Conservation (phyloP, 2,888 invertebrate genomes). For the Amphipyra berbera region DNA sequence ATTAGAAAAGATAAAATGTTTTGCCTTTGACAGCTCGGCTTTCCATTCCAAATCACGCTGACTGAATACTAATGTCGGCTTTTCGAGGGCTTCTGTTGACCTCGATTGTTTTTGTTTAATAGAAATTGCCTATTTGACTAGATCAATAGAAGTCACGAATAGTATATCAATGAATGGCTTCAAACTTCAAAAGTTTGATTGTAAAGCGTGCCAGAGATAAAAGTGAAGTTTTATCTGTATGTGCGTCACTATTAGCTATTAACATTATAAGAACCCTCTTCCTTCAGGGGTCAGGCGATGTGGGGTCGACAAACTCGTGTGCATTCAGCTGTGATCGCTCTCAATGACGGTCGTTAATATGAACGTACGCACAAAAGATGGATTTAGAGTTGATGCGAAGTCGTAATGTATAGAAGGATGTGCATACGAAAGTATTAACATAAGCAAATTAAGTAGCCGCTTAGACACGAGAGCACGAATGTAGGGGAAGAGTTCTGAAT, state of each 20-base stretch:
- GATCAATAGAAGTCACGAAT: slow-evolving; percentile 50
- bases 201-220: slow-evolving; percentile 83
- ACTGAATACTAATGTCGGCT: slow-evolving; percentile 72
- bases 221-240: slow-evolving; percentile 74
- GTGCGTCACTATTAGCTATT: slow-evolving; percentile 76
- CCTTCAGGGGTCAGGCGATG: slow-evolving; percentile 79
- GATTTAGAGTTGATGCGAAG: slow-evolving; percentile 62
- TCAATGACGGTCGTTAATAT: slow-evolving; percentile 67
- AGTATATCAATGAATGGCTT: slow-evolving; percentile 63
- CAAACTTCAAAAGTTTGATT: slow-evolving; percentile 64
- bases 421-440: slow-evolving; percentile 50
- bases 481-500: slow-evolving; percentile 46
- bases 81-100: slow-evolving; percentile 58
- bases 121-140: slow-evolving; percentile 58
- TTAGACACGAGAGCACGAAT: slow-evolving; percentile 52
- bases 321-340: slow-evolving; percentile 74
- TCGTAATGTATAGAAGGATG: slow-evolving; percentile 33
- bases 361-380: slow-evolving; percentile 64
- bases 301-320: slow-evolving; percentile 82
- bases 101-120: slow-evolving; percentile 65
- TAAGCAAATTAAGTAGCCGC: slow-evolving; percentile 57
- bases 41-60: slow-evolving; percentile 59
- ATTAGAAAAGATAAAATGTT: slow-evolving; percentile 71
- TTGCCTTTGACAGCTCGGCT: slow-evolving; percentile 71
- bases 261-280: slow-evolving; percentile 83